Evolutionary conservation across 2,113 vertebrate species (phyloP).

Genomic region (Chaetura pelagica): DNA sequence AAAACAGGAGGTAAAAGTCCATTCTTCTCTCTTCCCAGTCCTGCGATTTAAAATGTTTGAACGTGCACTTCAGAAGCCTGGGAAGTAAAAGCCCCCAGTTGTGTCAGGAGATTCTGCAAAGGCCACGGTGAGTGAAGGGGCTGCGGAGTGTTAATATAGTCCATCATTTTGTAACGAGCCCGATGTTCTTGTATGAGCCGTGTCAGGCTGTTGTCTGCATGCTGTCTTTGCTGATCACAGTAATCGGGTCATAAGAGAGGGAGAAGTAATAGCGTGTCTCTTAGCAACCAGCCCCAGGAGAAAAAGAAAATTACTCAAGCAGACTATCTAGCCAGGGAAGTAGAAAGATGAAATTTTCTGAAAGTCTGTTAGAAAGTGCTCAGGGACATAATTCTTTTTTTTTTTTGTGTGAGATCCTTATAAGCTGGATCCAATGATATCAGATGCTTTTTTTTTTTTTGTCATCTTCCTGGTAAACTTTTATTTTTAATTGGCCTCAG

Average conservation of each 20-base stretch:
- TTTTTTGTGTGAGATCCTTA: constrained; percentile 36
- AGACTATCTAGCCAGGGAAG: constrained; percentile 69
- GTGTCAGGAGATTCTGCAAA: constrained; percentile 55
- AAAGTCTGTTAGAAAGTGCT: constrained; percentile 70
- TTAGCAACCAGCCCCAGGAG: constrained; percentile 82
- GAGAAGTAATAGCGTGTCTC: constrained; percentile 78
- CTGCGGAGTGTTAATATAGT: constrained; percentile 60
- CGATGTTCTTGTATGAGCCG: constrained; percentile 9
- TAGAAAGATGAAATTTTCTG: constrained; percentile 73
- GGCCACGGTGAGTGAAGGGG: constrained; percentile 5
- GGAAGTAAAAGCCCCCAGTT: constrained; percentile 47
- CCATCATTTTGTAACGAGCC: constrained; percentile 58
- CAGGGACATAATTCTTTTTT: constrained; percentile 53
- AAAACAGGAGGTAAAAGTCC: constrained; percentile 46
- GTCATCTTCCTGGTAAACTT: constrained; percentile 11
- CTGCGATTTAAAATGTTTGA: constrained; percentile 55
- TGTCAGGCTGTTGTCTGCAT: constrained; percentile 71
- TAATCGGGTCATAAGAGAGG: constrained; percentile 80
- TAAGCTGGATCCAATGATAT: constrained; percentile 28
- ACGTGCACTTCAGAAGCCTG: constrained; percentile 1
- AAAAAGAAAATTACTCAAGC: constrained; percentile 78
- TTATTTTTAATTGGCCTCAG: constrained; percentile 24
- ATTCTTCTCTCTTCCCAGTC: constrained; percentile 49
- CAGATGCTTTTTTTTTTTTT: not conserved
- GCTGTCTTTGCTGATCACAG: constrained; percentile 74